Conservation (phyloP, 2,113 vertebrate genomes). For the Hucho hucho region DNA sequence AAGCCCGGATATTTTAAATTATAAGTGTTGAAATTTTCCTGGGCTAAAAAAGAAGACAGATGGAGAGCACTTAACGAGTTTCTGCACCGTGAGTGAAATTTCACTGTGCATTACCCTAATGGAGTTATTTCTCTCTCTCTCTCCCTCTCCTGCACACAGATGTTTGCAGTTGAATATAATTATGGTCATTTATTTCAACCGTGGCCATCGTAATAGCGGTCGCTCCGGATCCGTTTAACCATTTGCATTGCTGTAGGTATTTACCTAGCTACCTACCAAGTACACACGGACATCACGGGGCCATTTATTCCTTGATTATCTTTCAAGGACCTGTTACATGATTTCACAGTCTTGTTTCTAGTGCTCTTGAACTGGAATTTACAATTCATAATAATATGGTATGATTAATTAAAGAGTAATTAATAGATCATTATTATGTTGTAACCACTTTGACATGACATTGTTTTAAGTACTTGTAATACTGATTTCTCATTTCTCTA, state of each 20-base stretch:
- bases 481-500: too few species aligned
- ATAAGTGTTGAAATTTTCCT: conserved; percentile 69
- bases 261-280: conserved; percentile 40
- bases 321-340: too few species aligned
- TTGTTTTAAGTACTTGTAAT: too few species aligned
- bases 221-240: conserved; percentile 48
- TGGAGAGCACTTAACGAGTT: conserved; percentile 79
- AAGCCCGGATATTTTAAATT: conserved; percentile 67
- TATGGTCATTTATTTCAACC: conserved; percentile 74
- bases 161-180: conserved; percentile 75
- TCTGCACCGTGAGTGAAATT: conserved; percentile 68
- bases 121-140: conserved; percentile 59
- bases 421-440: too few species aligned
- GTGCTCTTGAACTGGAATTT: too few species aligned
- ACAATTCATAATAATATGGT: too few species aligned
- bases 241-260: conserved; percentile 55
- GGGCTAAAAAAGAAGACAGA: conserved; percentile 76
- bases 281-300: too few species aligned
- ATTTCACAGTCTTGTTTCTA: too few species aligned
- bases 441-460: too few species aligned
- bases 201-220: conserved; percentile 52
- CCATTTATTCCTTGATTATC: too few species aligned
- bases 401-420: too few species aligned
- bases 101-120: conserved; percentile 77
- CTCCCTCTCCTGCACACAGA: conserved; percentile 61